A percentile compares a stretch with the other conserved stretches of the same genome.
Evolutionary conservation across 1,140 invertebrate genomes (phyloP).

Genomic region (Dendrolimus kikuchii): DNA sequence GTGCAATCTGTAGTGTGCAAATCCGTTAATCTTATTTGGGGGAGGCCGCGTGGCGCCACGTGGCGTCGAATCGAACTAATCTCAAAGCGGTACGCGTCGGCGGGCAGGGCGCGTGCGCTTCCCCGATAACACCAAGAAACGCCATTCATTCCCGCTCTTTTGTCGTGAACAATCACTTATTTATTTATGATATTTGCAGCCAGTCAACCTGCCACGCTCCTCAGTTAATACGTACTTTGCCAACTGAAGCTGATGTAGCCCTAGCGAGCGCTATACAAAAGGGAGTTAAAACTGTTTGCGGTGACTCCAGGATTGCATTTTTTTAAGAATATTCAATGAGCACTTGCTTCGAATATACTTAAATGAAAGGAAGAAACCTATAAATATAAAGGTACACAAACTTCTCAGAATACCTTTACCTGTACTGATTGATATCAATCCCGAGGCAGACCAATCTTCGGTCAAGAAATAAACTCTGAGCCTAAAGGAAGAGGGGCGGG

Average conservation of each 20-base stretch:
- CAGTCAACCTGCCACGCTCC: constrained; percentile 57
- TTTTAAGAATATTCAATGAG: no score
- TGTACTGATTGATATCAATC: no score
- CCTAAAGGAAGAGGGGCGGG: no score
- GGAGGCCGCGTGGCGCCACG: constrained; percentile 64
- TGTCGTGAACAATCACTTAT: constrained; percentile 67
- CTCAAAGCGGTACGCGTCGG: constrained; percentile 58
- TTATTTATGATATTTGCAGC: constrained; percentile 70
- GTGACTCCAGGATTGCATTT: no score
- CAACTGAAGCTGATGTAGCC: constrained; percentile 14
- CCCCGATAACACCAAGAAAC: constrained; percentile 65
- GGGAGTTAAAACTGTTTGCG: neutral
- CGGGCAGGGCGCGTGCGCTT: constrained; percentile 58
- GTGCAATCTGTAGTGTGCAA: constrained; percentile 71
- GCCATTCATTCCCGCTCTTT: constrained; percentile 68
- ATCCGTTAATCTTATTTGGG: constrained; percentile 71
- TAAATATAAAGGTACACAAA: no score
- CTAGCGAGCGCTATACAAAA: constrained; percentile 8
- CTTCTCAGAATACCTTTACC: no score
- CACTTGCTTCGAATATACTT: no score
- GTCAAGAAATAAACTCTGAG: no score
- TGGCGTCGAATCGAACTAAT: constrained; percentile 66
- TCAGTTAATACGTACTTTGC: constrained; percentile 37
- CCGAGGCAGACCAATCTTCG: no score
- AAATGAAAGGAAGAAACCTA: no score